phyloP scores from a whole-genome alignment of 2,797 vertebrate species.

The Macrochelys suwanniensis region DNA sequence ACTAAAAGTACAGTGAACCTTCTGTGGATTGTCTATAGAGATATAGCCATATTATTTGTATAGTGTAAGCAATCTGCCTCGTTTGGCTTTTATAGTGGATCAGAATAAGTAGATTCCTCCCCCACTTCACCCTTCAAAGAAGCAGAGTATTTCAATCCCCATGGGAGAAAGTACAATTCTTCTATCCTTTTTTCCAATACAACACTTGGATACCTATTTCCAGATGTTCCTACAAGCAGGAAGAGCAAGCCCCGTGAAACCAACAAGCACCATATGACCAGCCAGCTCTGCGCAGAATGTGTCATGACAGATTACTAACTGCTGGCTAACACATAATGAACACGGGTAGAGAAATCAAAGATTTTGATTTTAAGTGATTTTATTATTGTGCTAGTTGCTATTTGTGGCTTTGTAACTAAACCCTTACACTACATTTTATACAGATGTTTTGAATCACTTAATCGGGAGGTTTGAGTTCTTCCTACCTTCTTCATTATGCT shows the following conservation, averaged over 20 bases:
- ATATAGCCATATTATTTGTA: too few relatives aligned
- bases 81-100: too few relatives aligned
- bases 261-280: neutral
- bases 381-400: neutral
- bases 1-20: too few relatives aligned
- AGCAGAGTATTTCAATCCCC: neutral
- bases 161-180: neutral
- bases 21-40: too few relatives aligned
- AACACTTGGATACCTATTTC: neutral
- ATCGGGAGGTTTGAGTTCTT: neutral
- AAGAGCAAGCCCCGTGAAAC: neutral
- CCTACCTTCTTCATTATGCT: neutral
- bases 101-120: too few relatives aligned
- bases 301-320: neutral
- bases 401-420: neutral
- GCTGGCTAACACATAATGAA: neutral
- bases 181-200: neutral
- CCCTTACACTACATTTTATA: neutral
- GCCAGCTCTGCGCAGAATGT: too few relatives aligned
- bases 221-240: neutral
- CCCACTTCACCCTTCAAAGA: too few relatives aligned
- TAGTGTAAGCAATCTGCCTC: too few relatives aligned
- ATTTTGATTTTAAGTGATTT: neutral
- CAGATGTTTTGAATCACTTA: neutral
- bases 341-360: neutral